Evolutionary conservation across 1,140 invertebrate genomes (phyloP).

Genomic region (Zaprionus capensis): DNA sequence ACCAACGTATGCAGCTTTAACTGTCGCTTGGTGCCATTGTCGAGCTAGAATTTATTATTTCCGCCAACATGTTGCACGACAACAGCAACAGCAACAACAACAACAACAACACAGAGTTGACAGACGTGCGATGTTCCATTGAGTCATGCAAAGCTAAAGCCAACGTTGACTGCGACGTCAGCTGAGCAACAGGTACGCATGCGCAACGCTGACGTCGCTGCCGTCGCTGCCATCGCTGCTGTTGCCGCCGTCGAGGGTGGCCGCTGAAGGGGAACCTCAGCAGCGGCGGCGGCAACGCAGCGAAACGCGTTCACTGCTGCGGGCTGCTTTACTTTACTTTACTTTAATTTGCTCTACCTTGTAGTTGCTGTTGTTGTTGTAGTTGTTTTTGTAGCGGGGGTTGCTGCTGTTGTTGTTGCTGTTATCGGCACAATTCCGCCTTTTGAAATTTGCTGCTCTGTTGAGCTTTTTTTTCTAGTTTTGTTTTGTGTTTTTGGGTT

Average conservation of each 20-base stretch:
- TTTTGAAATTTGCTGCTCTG: conserved; percentile 67
- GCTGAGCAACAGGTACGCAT: conserved; percentile 48
- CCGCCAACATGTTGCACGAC: conserved; percentile 61
- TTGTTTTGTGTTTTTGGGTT: conserved; percentile 15
- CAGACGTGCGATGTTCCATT: conserved; percentile 47
- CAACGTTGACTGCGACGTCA: not conserved
- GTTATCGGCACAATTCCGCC: conserved; percentile 65
- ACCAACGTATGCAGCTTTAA: conserved; percentile 1
- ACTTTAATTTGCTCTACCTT: conserved; percentile 52
- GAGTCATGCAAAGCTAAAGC: conserved; percentile 29
- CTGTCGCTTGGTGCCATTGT: conserved; percentile 26
- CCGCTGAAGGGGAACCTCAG: conserved; percentile 56
- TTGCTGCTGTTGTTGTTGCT: conserved; percentile 32
- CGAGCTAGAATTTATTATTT: conserved; percentile 69
- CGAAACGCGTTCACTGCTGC: conserved; percentile 65
- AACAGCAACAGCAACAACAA: conserved; percentile 11
- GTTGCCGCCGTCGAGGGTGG: conserved; percentile 42
- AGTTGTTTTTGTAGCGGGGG: conserved; percentile 14
- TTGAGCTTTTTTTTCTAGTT: conserved; percentile 59
- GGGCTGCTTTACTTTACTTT: conserved; percentile 54
- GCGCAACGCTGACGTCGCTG: conserved; percentile 26
- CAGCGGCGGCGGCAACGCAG: conserved; percentile 46
- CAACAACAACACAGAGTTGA: conserved; percentile 33
- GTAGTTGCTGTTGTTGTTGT: conserved; percentile 29
- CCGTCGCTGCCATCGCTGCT: conserved; percentile 16